Evolutionary conservation across 2,113 vertebrate species (phyloP).

Genomic region (Ornithorhynchus anatinus): DNA sequence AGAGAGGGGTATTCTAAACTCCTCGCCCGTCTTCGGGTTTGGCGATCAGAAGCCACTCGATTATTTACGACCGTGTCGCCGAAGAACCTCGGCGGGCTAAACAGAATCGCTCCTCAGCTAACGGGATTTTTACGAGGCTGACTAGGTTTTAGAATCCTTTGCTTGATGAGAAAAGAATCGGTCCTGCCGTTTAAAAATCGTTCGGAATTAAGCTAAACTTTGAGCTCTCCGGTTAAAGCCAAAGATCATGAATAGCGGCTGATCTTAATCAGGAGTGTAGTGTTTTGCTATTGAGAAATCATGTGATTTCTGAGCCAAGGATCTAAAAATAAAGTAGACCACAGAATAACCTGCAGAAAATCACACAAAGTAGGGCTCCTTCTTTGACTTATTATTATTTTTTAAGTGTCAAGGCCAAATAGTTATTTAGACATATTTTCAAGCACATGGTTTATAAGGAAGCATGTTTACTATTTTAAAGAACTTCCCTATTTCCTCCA

Average conservation of each 20-base stretch:
- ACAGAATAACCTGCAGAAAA: neutral
- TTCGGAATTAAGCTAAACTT: neutral
- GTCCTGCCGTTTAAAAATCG: neutral
- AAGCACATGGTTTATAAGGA: too few relatives aligned
- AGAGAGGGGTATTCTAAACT: too few relatives aligned
- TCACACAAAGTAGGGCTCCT: neutral
- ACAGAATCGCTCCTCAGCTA: neutral
- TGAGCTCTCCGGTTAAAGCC: neutral
- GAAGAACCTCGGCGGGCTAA: too few relatives aligned
- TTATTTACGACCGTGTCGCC: too few relatives aligned
- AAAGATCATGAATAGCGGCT: neutral
- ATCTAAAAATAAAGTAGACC: neutral
- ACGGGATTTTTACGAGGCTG: neutral
- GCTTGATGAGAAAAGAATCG: neutral
- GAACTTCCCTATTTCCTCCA: too few relatives aligned
- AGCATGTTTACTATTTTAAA: too few relatives aligned
- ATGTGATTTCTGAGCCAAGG: neutral
- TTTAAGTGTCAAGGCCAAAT: neutral
- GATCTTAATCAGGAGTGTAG: neutral
- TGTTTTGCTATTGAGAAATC: neutral
- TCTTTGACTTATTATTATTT: neutral
- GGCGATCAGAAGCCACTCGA: too few relatives aligned
- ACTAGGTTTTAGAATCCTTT: neutral
- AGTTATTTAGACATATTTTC: too few relatives aligned
- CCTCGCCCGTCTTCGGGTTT: too few relatives aligned